These are phyloP conservation scores for Tromatobia lineatoria DNA, from an alignment of 2,888 invertebrate genomes.

Conservation along the genomic window DNA sequence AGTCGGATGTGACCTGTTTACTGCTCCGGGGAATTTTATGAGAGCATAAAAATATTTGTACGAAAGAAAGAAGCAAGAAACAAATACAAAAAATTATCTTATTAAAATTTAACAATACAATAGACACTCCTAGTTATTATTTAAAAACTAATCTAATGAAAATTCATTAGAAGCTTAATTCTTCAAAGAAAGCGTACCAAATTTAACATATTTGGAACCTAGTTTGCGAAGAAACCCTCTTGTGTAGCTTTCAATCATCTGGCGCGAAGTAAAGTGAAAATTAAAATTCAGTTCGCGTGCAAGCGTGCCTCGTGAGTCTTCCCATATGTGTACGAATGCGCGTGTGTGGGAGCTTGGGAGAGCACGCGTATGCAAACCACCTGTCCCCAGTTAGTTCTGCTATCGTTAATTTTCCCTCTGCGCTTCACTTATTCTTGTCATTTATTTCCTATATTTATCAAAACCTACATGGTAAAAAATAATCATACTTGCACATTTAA, in stretches of 20 bases:
- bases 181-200: background rate
- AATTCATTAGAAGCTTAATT: background rate
- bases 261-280: slow-evolving; percentile 75
- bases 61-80: too few relatives aligned
- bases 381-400: slow-evolving; percentile 72
- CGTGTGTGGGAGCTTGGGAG: slow-evolving; percentile 32
- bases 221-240: slow-evolving; percentile 13
- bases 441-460: slow-evolving; percentile 17
- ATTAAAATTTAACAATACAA: background rate
- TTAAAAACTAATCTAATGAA: background rate
- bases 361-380: slow-evolving; percentile 79
- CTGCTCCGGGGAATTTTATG: too few relatives aligned
- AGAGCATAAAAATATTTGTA: too few relatives aligned
- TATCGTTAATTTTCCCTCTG: slow-evolving; percentile 71
- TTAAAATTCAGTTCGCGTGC: slow-evolving; percentile 81
- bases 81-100: too few relatives aligned
- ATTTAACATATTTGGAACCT: slow-evolving; percentile 23
- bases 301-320: slow-evolving; percentile 70
- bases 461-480: too few relatives aligned
- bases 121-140: background rate
- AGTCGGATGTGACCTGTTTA: too few relatives aligned
- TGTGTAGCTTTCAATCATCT: slow-evolving; percentile 72
- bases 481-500: too few relatives aligned
- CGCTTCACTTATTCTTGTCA: slow-evolving; percentile 26
- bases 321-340: slow-evolving; percentile 68